Base-by-base conservation (phyloP, 2,888 invertebrate species). In the Papilio gigon region DNA sequence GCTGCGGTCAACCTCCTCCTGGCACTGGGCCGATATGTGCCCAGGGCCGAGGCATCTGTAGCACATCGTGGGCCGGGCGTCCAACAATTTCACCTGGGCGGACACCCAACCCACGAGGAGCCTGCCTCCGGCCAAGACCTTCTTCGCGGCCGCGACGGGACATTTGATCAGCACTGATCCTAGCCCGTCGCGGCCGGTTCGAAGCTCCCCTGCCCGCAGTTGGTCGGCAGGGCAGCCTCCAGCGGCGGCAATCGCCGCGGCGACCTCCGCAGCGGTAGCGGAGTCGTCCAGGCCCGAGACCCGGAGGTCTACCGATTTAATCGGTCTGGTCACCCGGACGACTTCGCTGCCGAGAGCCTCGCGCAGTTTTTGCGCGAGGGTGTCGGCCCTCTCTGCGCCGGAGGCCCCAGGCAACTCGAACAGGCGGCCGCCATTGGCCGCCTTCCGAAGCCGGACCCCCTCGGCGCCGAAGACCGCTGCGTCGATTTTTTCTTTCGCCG, bases 261-360 rank as follows among this genome's bases (percentile, higher is more conserved):
- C 47, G 4, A 68, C 61, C n/a, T 72, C 71, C 1, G 35, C 53
- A 1, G n/a, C 37, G 3, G 67, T 60, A 4, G 56, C 61, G 0
- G 71, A 67, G 42, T 72, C 69, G 33, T 70, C 70, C 33, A 72
- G 64, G n/a, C 64, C 72, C 1, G 61, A 27, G 3, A 72, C 53
- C 2, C 70, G 67, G 30, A 71, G 14, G n/a, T n/a, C n/a, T n/a
- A 65, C 68, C 22, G 58, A 56, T 9, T 71, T 73, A 3, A 50
- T 25, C 0, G 71, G 73, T 27, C 73, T 61, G 14, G 71, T 58
- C 14, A 73, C 61, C 6, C 25, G 35, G 3, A 61, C 71, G 4
- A 42, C 44, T 3, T 63, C 66, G n/a, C n/a, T n/a, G n/a, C 25
- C 53, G 5, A 74, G 35, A 0, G 42, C 25, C 20, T 70, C 68